A percentile compares a stretch with the other conserved stretches of the same genome.
These are phyloP conservation scores for Platygyra sinensis DNA, from an alignment of 64 coral and sea anemone genomes.

Conservation along the genomic window DNA sequence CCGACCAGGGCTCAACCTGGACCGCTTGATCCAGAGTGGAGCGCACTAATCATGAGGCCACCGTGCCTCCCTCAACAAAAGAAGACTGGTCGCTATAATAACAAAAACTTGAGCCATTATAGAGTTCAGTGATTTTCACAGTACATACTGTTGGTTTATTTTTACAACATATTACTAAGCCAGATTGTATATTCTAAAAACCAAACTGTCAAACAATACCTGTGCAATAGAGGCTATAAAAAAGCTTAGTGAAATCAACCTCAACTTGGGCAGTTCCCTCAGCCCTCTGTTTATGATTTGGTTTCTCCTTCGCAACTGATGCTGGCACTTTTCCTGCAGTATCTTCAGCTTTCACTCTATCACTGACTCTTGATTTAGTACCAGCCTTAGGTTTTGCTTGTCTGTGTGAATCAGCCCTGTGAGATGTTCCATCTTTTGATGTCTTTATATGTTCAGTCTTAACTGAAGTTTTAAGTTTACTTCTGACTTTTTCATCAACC, in stretches of 20 bases:
- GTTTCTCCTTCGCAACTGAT: not conserved
- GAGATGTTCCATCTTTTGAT: not conserved
- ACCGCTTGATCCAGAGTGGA: no score
- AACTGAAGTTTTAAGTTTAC: not conserved
- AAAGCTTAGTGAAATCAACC: not conserved
- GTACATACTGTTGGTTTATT: no score
- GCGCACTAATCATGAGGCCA: no score
- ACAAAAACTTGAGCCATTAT: no score
- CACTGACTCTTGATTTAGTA: not conserved
- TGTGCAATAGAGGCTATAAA: not conserved
- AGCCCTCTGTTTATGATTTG: not conserved
- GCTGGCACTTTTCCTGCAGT: not conserved
- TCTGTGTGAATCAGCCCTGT: not conserved
- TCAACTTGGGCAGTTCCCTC: not conserved
- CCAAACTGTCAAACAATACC: not conserved
- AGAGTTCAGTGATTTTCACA: not conserved
- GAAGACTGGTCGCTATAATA: no score
- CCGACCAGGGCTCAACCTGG: no score
- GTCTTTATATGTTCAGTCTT: constrained; percentile 10
- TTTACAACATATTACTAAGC: no score
- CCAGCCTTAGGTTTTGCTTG: not conserved
- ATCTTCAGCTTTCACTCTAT: not conserved
- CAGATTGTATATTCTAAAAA: not conserved
- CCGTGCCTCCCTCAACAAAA: no score
- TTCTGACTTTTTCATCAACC: not conserved